These are phyloP conservation scores for Leptinotarsa haldemani DNA, from an alignment of 2,888 invertebrate genomes.

Conservation along the genomic window DNA sequence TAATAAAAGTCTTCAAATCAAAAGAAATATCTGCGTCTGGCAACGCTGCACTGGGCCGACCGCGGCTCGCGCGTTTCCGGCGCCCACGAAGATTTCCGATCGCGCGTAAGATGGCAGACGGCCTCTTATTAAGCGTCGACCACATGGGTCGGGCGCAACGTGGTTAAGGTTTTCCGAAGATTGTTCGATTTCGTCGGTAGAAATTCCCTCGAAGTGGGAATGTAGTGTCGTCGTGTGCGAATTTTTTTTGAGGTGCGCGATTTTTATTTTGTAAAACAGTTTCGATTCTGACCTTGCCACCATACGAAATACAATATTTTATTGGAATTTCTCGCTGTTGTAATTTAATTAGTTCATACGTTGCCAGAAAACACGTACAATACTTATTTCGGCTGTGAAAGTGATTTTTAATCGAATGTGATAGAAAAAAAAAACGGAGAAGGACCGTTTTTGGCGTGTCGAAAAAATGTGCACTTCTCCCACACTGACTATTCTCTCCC, in stretches of 20 bases:
- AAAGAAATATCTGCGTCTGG: too few relatives aligned
- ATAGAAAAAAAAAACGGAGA: neutral
- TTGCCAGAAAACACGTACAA: neutral
- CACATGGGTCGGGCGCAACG: slow-evolving; percentile 67
- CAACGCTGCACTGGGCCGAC: slow-evolving; percentile 1
- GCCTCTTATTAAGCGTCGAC: slow-evolving; percentile 65
- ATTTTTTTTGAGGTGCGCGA: slow-evolving; percentile 20
- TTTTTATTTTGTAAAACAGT: neutral
- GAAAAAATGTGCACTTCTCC: slow-evolving; percentile 40
- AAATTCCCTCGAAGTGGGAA: neutral
- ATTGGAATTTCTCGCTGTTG: slow-evolving; percentile 30
- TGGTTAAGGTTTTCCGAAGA: slow-evolving; percentile 53
- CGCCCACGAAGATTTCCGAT: slow-evolving; percentile 50
- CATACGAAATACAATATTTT: slow-evolving; percentile 46
- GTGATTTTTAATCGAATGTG: slow-evolving; percentile 39
- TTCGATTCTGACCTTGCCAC: slow-evolving; percentile 53
- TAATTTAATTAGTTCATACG: slow-evolving; percentile 21
- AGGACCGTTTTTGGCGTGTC: slow-evolving; percentile 29
- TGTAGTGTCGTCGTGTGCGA: slow-evolving; percentile 32
- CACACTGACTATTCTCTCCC: slow-evolving; percentile 44
- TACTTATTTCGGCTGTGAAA: slow-evolving; percentile 27
- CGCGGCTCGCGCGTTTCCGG: slow-evolving; percentile 25
- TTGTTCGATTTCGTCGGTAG: too few relatives aligned
- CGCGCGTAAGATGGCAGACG: slow-evolving; percentile 61
- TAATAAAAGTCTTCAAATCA: too few relatives aligned